Conservation (phyloP, 2,888 invertebrate species). For the Tanytarsus gracilentus region DNA sequence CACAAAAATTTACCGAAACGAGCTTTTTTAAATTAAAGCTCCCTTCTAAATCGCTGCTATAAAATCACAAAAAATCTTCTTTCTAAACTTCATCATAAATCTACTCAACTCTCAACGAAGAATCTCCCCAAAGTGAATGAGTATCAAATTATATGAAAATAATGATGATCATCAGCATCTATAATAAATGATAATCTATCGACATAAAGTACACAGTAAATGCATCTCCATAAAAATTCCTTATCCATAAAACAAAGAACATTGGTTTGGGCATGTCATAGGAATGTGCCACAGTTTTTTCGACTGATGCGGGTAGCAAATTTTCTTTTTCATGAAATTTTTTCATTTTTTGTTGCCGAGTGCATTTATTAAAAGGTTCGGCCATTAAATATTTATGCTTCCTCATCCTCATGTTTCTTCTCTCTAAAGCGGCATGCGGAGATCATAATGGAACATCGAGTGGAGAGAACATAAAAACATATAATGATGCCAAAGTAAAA, state of each 20-base stretch:
- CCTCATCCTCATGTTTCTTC: neutral
- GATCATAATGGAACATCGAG: constrained; percentile 10
- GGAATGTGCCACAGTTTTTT: neutral
- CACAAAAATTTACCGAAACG: too few species aligned
- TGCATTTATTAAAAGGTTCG: constrained; percentile 24
- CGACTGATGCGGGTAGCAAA: neutral
- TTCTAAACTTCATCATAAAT: too few species aligned
- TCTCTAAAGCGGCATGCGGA: neutral
- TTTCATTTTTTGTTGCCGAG: constrained; percentile 16
- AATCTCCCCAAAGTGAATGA: too few species aligned
- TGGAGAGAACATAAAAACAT: constrained; percentile 6
- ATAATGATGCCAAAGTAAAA: constrained; percentile 2
- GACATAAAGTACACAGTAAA: constrained; percentile 9
- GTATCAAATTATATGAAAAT: too few species aligned
- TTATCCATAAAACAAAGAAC: neutral
- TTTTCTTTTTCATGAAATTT: neutral
- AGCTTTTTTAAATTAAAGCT: too few species aligned
- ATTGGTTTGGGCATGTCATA: neutral
- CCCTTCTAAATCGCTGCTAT: too few species aligned
- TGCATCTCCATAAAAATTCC: constrained; percentile 9
- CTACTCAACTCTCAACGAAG: too few species aligned
- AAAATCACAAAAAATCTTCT: too few species aligned
- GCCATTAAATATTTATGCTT: constrained; percentile 21
- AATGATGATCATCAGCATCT: too few species aligned
- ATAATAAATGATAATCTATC: constrained; percentile 12